Evolutionary conservation across 2,113 vertebrate genomes (phyloP).

Genomic region (Triplophysa siluroides): DNA sequence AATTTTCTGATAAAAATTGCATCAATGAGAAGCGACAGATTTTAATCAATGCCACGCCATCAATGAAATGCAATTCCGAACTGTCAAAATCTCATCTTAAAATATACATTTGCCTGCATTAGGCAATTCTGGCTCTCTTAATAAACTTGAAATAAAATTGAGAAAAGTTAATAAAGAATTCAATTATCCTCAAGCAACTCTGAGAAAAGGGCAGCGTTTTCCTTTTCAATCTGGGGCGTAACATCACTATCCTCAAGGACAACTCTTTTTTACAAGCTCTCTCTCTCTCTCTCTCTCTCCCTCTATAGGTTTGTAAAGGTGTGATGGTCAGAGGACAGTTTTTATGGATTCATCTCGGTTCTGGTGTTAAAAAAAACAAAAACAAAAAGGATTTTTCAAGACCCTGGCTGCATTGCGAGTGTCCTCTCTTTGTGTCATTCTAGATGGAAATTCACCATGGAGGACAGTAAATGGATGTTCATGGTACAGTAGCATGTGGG

Average conservation of each 20-base stretch:
- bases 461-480: slow-evolving; percentile 16
- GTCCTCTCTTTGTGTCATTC: slow-evolving; percentile 26
- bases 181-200: slow-evolving; percentile 71
- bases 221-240: slow-evolving; percentile 28
- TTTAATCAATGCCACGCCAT: slow-evolving; percentile 72
- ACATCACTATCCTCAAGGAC: slow-evolving; percentile 64
- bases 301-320: slow-evolving; percentile 7
- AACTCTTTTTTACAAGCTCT: slow-evolving; percentile 21
- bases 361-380: neutral
- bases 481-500: slow-evolving; percentile 38
- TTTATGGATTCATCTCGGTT: slow-evolving; percentile 9
- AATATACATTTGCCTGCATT: slow-evolving; percentile 75
- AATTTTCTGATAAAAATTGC: slow-evolving; percentile 61
- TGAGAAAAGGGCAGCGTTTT: slow-evolving; percentile 58
- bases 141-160: slow-evolving; percentile 75
- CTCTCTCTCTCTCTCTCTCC: slow-evolving; percentile 14
- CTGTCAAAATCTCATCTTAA: slow-evolving; percentile 66
- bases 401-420: neutral
- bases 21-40: slow-evolving; percentile 68
- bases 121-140: slow-evolving; percentile 71
- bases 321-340: slow-evolving; percentile 16
- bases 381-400: neutral
- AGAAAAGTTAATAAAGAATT: slow-evolving; percentile 78
- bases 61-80: slow-evolving; percentile 71
- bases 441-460: slow-evolving; percentile 22